phyloP scores from a whole-genome alignment of 2,797 vertebrate genomes.

The Bovichtus diacanthus region DNA sequence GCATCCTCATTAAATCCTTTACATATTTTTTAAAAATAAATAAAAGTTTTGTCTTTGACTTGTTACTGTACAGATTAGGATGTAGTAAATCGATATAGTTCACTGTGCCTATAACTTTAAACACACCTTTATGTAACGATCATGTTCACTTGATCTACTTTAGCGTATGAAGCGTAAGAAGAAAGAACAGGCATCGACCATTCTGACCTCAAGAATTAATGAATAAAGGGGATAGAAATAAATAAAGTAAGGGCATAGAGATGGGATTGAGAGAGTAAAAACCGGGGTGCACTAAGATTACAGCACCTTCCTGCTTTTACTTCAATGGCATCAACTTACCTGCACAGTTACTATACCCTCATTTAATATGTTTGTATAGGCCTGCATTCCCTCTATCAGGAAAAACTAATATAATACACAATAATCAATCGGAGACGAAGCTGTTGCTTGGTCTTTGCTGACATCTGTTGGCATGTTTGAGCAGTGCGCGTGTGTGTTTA shows the following conservation, averaged over 20 bases:
- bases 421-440: background rate
- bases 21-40: background rate
- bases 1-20: background rate
- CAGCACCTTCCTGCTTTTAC: background rate
- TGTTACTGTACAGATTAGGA: background rate
- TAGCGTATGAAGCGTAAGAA: background rate
- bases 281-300: background rate
- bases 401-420: background rate
- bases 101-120: background rate
- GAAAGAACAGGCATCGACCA: background rate
- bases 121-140: background rate
- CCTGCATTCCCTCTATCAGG: background rate
- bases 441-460: slow-evolving; percentile 58
- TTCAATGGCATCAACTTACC: background rate
- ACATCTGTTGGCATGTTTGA: slow-evolving; percentile 71
- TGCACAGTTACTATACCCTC: background rate
- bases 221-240: background rate
- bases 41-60: background rate
- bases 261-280: background rate
- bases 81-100: background rate
- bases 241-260: background rate
- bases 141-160: background rate
- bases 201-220: background rate
- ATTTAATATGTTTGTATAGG: background rate
- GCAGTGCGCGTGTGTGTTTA: background rate